Evolutionary conservation across 2,797 vertebrate genomes (phyloP).

Genomic region (Chelmon rostratus): DNA sequence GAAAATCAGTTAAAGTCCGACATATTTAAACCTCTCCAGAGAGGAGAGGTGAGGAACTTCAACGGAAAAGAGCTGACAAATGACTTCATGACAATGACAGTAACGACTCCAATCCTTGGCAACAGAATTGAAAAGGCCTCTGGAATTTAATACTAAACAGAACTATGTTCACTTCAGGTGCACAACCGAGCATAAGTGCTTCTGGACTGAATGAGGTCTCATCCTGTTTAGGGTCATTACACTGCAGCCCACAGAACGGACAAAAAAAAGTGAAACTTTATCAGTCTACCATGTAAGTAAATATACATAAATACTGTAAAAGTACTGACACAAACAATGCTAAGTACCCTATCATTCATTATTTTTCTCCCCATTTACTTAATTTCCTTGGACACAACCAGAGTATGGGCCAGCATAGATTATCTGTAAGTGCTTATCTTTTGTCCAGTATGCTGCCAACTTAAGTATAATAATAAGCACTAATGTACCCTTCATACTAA

Average conservation of each 20-base stretch:
- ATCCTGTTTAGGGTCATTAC: slow-evolving; percentile 34
- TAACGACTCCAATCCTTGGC: slow-evolving; percentile 8
- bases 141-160: slow-evolving; percentile 41
- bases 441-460: slow-evolving; percentile 24
- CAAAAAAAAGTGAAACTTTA: neutral
- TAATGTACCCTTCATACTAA: slow-evolving; percentile 32
- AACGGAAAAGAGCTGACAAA: slow-evolving; percentile 23
- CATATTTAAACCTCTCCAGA: no score
- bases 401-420: neutral
- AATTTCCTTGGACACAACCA: neutral
- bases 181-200: slow-evolving; percentile 2
- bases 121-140: slow-evolving; percentile 35
- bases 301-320: neutral
- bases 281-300: neutral
- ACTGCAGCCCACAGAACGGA: neutral
- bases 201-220: slow-evolving; percentile 34
- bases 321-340: neutral
- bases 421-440: slow-evolving; percentile 5
- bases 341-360: neutral
- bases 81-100: slow-evolving; percentile 39
- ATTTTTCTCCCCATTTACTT: no score
- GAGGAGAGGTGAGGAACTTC: no score
- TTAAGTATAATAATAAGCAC: slow-evolving; percentile 30
- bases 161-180: slow-evolving; percentile 36
- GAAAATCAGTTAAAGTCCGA: no score